Conservation (phyloP, 1,140 invertebrate genomes). For the Drosophila bipectinata region DNA sequence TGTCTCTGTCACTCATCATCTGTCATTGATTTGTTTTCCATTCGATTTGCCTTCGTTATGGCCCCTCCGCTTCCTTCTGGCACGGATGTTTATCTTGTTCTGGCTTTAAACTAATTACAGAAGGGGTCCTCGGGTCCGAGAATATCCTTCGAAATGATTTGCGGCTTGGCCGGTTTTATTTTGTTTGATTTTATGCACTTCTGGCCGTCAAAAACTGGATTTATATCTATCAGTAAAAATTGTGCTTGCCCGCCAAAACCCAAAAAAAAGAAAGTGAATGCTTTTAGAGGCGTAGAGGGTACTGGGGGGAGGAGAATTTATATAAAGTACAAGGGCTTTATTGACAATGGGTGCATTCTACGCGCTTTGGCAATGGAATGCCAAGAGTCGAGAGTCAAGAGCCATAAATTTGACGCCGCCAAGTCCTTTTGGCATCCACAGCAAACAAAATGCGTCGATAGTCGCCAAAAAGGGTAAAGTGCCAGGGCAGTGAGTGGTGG, state of each 20-base stretch:
- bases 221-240: slow-evolving; percentile 15
- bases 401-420: slow-evolving; percentile 56
- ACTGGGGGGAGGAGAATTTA: background rate
- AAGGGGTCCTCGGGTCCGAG: slow-evolving; percentile 3
- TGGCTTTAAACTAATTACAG: slow-evolving; percentile 8
- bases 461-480: slow-evolving; percentile 26
- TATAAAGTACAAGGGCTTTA: slow-evolving; percentile 22
- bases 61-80: background rate
- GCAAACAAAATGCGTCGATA: slow-evolving; percentile 54
- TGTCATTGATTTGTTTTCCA: slow-evolving; percentile 27
- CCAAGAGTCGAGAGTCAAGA: slow-evolving; percentile 45
- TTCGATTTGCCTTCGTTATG: slow-evolving; percentile 2
- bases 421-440: slow-evolving; percentile 53
- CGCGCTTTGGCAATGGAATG: slow-evolving; percentile 28
- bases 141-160: slow-evolving; percentile 28
- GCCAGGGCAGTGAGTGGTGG: background rate
- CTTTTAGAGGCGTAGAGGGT: slow-evolving; percentile 2
- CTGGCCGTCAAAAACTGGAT: slow-evolving; percentile 1
- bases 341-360: slow-evolving; percentile 39
- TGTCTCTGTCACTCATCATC: slow-evolving; percentile 13
- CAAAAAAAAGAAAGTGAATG: slow-evolving; percentile 1
- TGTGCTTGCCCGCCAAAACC: slow-evolving; percentile 6
- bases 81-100: background rate
- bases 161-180: slow-evolving; percentile 8
- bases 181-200: slow-evolving; percentile 32